These are phyloP conservation scores for Lydus trimaculatus DNA, from an alignment of 2,888 invertebrate genomes.

Conservation along the genomic window DNA sequence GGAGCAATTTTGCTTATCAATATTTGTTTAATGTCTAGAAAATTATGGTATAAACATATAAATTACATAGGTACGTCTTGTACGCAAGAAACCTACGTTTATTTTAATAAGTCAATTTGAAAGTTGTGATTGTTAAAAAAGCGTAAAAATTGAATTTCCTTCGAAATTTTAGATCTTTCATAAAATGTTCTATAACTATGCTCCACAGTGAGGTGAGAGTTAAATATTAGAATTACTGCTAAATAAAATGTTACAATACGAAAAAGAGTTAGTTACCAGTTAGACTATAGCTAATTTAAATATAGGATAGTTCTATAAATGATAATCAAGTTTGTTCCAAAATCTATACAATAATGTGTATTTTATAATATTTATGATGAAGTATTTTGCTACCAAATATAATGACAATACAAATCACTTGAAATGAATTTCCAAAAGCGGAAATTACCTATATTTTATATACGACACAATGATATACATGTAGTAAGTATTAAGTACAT, in stretches of 20 bases:
- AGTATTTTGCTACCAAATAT: background rate
- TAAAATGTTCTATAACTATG: background rate
- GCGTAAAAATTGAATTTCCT: background rate
- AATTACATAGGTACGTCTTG: too few relatives aligned
- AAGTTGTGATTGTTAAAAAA: background rate
- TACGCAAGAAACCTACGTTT: too few relatives aligned
- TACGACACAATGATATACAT: background rate
- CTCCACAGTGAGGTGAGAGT: too few relatives aligned
- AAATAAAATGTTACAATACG: too few relatives aligned
- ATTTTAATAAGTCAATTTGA: too few relatives aligned
- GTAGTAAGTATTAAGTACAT: background rate
- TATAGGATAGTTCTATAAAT: background rate
- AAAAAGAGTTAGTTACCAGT: background rate
- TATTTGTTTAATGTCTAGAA: too few relatives aligned
- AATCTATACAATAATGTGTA: background rate
- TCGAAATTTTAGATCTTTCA: background rate
- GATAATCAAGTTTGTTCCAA: background rate
- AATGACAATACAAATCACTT: constrained; percentile 5
- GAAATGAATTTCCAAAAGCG: background rate
- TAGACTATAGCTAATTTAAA: background rate
- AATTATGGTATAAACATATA: too few relatives aligned
- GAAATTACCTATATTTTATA: background rate
- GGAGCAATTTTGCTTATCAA: too few relatives aligned
- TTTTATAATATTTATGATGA: background rate
- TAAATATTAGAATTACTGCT: background rate